Evolutionary conservation across 1,140 invertebrate species (phyloP).

Genomic region (Drosophila sucinea): DNA sequence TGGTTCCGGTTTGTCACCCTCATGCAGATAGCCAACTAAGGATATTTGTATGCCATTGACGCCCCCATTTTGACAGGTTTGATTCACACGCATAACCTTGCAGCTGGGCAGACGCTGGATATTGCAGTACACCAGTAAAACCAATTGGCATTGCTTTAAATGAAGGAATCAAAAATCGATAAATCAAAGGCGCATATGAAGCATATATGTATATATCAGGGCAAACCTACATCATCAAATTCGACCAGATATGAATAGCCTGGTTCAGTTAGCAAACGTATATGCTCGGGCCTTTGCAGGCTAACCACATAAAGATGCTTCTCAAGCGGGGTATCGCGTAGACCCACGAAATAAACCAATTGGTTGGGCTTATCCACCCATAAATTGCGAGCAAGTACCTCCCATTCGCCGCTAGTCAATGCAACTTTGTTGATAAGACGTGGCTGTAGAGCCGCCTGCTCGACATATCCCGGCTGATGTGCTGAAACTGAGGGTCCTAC

Average conservation of each 20-base stretch:
- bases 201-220: background rate
- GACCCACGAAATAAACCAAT: constrained; percentile 92
- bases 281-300: constrained; percentile 86
- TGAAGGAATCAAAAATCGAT: background rate
- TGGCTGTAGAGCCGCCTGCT: constrained; percentile 64
- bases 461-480: constrained; percentile 67
- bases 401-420: constrained; percentile 92
- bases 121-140: constrained; percentile 95
- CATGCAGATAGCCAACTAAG: constrained; percentile 88
- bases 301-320: constrained; percentile 93
- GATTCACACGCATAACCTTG: constrained; percentile 90
- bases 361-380: constrained; percentile 90
- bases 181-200: background rate
- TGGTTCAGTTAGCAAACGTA: constrained; percentile 88
- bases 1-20: constrained; percentile 86
- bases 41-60: constrained; percentile 87
- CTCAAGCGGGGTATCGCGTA: constrained; percentile 91
- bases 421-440: constrained; percentile 83
- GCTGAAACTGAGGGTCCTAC: constrained; percentile 19
- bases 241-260: constrained; percentile 92
- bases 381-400: constrained; percentile 89
- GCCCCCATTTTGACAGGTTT: constrained; percentile 82
- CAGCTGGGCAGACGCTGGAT: constrained; percentile 92
- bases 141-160: constrained; percentile 90
- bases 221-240: constrained; percentile 88